Evolutionary conservation across 2,113 vertebrate species (phyloP).

Genomic region (Nesogale talazaci): DNA sequence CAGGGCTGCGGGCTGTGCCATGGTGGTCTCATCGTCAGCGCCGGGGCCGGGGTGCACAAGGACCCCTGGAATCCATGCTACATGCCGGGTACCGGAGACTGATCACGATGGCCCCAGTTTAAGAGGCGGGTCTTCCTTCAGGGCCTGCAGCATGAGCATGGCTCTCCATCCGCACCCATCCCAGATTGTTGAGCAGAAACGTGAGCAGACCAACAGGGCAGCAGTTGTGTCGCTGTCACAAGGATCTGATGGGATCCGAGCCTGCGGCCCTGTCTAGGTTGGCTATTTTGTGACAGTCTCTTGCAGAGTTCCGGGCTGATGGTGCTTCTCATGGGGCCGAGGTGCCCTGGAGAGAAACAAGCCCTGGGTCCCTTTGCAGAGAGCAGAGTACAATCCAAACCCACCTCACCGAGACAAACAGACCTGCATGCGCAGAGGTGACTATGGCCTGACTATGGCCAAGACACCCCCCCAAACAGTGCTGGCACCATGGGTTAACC

Average conservation of each 20-base stretch:
- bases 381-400: not conserved
- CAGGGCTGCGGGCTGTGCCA: not conserved
- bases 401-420: not conserved
- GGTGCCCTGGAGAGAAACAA: not conserved
- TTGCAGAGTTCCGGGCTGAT: not conserved
- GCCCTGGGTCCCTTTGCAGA: not conserved
- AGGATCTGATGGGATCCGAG: not conserved
- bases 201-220: not conserved
- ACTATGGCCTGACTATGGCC: not conserved
- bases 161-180: not conserved
- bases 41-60: not conserved
- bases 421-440: not conserved
- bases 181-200: not conserved
- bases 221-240: not conserved
- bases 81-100: not conserved
- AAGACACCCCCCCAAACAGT: not conserved
- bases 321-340: not conserved
- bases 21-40: not conserved
- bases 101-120: not conserved
- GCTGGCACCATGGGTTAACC: too few relatives aligned
- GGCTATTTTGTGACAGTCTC: not conserved
- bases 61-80: not conserved
- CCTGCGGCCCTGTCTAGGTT: not conserved
- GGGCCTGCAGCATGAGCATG: not conserved
- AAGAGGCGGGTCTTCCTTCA: not conserved